Percentiles rank a stretch among this genome's conserved stretches.
These are phyloP conservation scores for Osmoderma eremita DNA, from an alignment of 2,888 invertebrate genomes.

Conservation along the genomic window DNA sequence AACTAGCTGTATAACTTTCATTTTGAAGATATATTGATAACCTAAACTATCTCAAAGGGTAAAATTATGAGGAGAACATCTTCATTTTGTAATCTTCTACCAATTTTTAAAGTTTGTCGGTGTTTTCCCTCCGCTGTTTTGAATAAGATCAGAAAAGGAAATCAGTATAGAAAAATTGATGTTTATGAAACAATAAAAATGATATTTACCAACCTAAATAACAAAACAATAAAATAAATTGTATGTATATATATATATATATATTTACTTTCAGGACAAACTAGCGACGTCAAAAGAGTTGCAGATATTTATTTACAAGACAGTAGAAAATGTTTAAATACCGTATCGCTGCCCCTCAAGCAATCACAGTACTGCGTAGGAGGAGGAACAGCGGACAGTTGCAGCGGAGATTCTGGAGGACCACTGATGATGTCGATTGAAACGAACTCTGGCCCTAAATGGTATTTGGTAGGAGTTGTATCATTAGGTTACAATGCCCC, in stretches of 20 bases:
- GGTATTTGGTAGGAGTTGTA: slow-evolving; percentile 73
- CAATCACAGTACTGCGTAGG: slow-evolving; percentile 74
- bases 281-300: slow-evolving; percentile 53
- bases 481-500: slow-evolving; percentile 70
- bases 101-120: too few relatives aligned
- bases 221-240: too few relatives aligned
- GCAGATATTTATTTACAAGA: slow-evolving; percentile 46
- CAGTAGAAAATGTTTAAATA: slow-evolving; percentile 35
- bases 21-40: too few relatives aligned
- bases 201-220: too few relatives aligned
- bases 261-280: slow-evolving; percentile 48
- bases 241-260: background rate
- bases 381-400: slow-evolving; percentile 74
- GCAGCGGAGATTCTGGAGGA: slow-evolving; percentile 80
- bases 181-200: too few relatives aligned
- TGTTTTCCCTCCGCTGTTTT: too few relatives aligned
- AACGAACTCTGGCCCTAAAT: slow-evolving; percentile 62
- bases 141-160: too few relatives aligned
- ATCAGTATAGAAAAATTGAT: too few relatives aligned
- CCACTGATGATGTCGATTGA: slow-evolving; percentile 71
- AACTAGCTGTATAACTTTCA: too few relatives aligned
- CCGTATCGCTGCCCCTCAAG: slow-evolving; percentile 29
- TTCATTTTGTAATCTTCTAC: too few relatives aligned
- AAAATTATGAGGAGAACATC: too few relatives aligned
- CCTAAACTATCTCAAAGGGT: too few relatives aligned